Conservation (phyloP, 1,140 invertebrate genomes). For the Nymphalis io region DNA sequence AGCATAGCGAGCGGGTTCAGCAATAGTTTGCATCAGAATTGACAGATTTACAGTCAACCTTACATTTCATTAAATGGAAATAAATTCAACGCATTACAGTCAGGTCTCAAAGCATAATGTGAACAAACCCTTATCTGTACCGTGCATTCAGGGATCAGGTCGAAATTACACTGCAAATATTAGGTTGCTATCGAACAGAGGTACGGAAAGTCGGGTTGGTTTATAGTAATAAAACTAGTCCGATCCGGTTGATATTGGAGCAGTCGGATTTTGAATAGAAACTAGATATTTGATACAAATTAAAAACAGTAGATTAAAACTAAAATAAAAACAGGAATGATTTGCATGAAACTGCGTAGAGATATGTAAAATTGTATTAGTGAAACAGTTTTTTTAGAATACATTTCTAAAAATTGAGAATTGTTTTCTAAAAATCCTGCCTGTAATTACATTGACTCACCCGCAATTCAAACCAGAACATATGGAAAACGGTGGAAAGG, state of each 20-base stretch:
- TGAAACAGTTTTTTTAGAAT: no score
- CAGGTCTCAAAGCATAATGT: slow-evolving; percentile 6
- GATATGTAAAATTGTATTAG: no score
- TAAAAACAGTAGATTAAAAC: slow-evolving; percentile 4
- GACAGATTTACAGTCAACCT: no score
- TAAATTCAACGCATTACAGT: background rate
- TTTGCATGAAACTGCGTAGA: no score
- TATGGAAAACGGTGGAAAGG: no score
- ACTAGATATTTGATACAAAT: background rate
- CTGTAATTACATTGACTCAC: no score
- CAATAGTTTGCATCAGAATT: no score
- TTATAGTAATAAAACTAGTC: slow-evolving; percentile 21
- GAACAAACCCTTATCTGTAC: slow-evolving; percentile 32
- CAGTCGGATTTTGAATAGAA: slow-evolving; percentile 2
- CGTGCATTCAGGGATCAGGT: slow-evolving; percentile 34
- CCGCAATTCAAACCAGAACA: no score
- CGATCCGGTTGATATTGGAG: background rate
- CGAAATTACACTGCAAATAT: slow-evolving; percentile 28
- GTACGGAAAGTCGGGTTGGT: background rate
- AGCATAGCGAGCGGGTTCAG: no score
- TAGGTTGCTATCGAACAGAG: slow-evolving; percentile 23
- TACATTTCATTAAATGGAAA: no score
- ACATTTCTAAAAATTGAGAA: no score
- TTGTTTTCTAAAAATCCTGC: no score
- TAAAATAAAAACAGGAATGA: background rate